A percentile compares a stretch with the other conserved stretches of the same genome.
Conservation (phyloP, 2,797 vertebrate genomes). For the Bradypus variegatus region DNA sequence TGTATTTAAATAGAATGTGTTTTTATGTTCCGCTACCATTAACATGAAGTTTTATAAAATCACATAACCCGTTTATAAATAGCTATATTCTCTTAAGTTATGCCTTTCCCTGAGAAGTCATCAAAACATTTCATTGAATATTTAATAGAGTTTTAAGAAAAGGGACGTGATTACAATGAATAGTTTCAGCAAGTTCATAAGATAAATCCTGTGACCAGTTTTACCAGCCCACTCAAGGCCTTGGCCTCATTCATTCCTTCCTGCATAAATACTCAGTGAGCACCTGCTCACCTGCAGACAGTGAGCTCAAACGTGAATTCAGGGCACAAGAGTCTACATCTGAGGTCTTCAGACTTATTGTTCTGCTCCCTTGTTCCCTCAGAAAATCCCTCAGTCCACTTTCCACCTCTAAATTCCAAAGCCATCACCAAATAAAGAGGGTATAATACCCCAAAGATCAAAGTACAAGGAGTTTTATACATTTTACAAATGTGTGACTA, state of each 20-base stretch:
- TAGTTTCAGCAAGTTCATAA: not conserved
- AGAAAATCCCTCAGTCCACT: not conserved
- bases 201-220: not conserved
- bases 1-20: not conserved
- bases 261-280: not conserved
- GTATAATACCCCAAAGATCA: not conserved
- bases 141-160: not conserved
- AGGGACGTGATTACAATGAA: not conserved
- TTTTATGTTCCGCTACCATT: not conserved
- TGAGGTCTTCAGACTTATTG: too few species aligned
- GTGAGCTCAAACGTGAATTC: not conserved
- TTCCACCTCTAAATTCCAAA: not conserved
- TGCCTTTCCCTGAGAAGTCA: not conserved
- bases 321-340: not conserved
- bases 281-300: not conserved
- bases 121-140: not conserved
- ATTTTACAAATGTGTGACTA: not conserved
- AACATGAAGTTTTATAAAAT: conserved; percentile 2
- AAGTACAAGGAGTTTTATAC: not conserved
- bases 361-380: not conserved
- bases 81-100: not conserved
- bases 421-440: not conserved
- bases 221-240: not conserved
- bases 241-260: not conserved
- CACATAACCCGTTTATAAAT: not conserved